Percentiles rank a stretch among this genome's conserved stretches.
Evolutionary conservation across 2,797 vertebrate genomes (phyloP).

Genomic region (Emydoidea blandingii): DNA sequence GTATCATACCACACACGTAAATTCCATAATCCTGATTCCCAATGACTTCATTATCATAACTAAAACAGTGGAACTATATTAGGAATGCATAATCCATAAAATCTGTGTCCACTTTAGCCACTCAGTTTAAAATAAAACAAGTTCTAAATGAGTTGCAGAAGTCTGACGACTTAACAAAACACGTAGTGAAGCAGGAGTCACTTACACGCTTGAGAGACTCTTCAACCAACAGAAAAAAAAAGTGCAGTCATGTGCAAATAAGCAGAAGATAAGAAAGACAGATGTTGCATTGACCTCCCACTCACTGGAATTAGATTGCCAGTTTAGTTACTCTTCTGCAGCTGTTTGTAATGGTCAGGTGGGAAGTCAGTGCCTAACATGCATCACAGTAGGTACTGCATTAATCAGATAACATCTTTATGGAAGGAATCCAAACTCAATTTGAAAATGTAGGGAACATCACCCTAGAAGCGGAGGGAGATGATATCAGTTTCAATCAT

Average conservation of each 20-base stretch:
- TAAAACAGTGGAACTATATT: background rate
- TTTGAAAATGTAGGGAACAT: conserved; percentile 37
- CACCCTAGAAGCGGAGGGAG: conserved; percentile 12
- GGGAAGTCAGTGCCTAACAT: conserved; percentile 1
- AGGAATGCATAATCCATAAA: conserved; percentile 17
- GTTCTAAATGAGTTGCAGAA: conserved; percentile 62
- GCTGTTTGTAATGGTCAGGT: conserved; percentile 53
- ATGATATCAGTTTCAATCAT: conserved; percentile 47
- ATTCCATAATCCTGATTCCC: background rate
- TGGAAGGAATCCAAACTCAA: conserved; percentile 50
- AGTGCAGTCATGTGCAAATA: background rate
- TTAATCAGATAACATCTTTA: conserved; percentile 66
- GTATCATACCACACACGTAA: background rate
- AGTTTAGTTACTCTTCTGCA: conserved; percentile 36
- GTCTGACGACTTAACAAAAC: conserved; percentile 34
- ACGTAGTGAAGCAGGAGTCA: conserved; percentile 32
- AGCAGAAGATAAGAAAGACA: conserved; percentile 66
- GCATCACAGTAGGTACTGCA: conserved; percentile 31
- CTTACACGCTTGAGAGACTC: conserved; percentile 57
- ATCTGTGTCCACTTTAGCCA: conserved; percentile 14
- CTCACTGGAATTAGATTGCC: conserved; percentile 20
- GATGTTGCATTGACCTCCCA: conserved; percentile 44
- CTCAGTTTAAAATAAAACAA: conserved; percentile 1
- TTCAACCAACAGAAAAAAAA: conserved; percentile 50
- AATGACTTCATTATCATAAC: conserved; percentile 28